Base-by-base conservation (phyloP, 1,140 invertebrate genomes). In the Drosophila gunungcola region DNA sequence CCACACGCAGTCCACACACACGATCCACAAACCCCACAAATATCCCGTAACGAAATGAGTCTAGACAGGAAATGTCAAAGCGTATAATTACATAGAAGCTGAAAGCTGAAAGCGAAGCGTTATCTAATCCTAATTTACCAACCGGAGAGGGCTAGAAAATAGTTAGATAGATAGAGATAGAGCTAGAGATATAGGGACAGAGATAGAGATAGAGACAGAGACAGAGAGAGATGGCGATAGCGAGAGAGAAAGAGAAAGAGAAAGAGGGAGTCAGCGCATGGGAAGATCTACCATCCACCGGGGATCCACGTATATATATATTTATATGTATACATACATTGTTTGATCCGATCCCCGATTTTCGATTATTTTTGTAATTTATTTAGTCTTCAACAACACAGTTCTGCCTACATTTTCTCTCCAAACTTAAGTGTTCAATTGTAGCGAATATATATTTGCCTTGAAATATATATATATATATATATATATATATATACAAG, bases 351-450 rank as follows among this genome's bases (percentile, higher is more conserved):
- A 36, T 52, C 49, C 49, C 49, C 46, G 61, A 63, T n/a, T 58
- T 58, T 58, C 21, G 13, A 49, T 70, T 43, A 13, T 45, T 52
- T 48, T 70, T 73, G 51, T 38, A 62, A 52, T 46, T 60, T 43
- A 70, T 52, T 73, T 63, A 73, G 62, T 57, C 52, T 72, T 46
- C 42, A 70, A 42, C 49, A 55, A 55, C 70, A 73, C 34, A 76
- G 48, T 69, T 75, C 80, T 69, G 68, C 58, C 63, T 54, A 41
- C 13, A 48, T 36, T 69, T 48, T 83, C 70, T 75, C 68, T 65
- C 25, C 45, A 73, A 83, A 56, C 72, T 68, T 76, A 81, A 73
- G 84, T 88, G 83, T 86, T 86, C 83, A 89, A 83, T 80, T 70
- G 45, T 86, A 82, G 73, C 75, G 55, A 63, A 67, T 82, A 67